These are phyloP conservation scores for Podarcis raffonei DNA, from an alignment of 2,113 vertebrate species.

Conservation along the genomic window DNA sequence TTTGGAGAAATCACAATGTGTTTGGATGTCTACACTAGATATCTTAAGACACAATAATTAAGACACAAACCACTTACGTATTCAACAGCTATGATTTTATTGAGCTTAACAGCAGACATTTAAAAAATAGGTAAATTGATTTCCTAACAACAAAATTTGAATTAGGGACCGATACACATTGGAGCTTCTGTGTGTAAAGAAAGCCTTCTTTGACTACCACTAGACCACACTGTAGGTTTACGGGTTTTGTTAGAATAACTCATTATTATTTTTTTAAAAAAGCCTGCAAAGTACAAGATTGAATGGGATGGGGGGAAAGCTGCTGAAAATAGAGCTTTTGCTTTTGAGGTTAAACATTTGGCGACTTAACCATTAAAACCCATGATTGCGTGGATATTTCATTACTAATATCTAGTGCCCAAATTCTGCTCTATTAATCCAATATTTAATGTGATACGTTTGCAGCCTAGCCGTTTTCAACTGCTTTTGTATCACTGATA, in stretches of 20 bases:
- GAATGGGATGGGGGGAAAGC: not conserved
- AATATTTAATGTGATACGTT: not conserved
- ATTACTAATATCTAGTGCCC: not conserved
- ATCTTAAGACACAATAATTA: not conserved
- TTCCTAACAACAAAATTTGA: conserved; percentile 13
- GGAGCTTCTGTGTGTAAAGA: conserved; percentile 1
- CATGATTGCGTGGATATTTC: not conserved
- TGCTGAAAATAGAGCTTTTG: not conserved
- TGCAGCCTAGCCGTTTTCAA: not conserved
- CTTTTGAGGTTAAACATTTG: not conserved
- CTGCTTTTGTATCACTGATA: not conserved
- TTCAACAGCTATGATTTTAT: conserved; percentile 64
- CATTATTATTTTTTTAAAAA: not conserved
- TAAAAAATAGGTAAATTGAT: conserved; percentile 10
- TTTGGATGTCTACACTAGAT: not conserved
- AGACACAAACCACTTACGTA: not conserved
- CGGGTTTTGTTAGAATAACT: conserved; percentile 47
- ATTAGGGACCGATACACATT: not conserved
- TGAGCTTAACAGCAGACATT: conserved; percentile 46
- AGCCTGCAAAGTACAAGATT: not conserved
- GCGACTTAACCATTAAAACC: not conserved
- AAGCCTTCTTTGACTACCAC: not conserved
- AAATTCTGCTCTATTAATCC: not conserved
- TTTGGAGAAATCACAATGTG: not conserved
- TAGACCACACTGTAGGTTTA: conserved; percentile 10